These are phyloP conservation scores for Iselma pallidipennis DNA, from an alignment of 2,888 invertebrate species.

Conservation along the genomic window DNA sequence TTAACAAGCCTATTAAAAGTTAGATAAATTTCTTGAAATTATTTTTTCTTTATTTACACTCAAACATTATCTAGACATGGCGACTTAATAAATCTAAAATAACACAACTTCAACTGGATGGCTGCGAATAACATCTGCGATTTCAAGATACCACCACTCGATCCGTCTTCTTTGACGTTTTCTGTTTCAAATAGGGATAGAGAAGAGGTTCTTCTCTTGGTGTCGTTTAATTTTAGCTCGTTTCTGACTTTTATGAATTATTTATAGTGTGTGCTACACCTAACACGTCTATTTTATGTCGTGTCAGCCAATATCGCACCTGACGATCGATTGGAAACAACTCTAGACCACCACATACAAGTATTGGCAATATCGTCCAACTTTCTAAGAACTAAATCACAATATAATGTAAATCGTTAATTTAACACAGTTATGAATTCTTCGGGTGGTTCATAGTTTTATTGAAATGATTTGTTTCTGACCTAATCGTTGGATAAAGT, in stretches of 20 bases:
- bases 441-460: background rate
- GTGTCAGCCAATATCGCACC: constrained; percentile 21
- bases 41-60: constrained; percentile 5
- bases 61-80: constrained; percentile 17
- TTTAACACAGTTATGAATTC: background rate
- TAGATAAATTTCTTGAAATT: background rate
- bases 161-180: constrained; percentile 45
- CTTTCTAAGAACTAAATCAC: background rate
- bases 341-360: constrained; percentile 11
- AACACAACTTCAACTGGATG: constrained; percentile 11
- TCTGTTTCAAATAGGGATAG: constrained; percentile 28
- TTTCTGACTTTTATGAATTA: constrained; percentile 29
- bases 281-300: constrained; percentile 29
- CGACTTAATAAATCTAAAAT: constrained; percentile 25
- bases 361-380: constrained; percentile 16
- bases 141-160: constrained; percentile 38
- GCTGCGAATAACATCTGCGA: constrained; percentile 40
- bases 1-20: background rate
- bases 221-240: constrained; percentile 24
- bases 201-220: background rate
- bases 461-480: background rate
- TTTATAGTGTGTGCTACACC: constrained; percentile 19
- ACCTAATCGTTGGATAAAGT: background rate
- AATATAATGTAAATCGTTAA: background rate
- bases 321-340: constrained; percentile 24